Base-by-base conservation (phyloP, 2,113 vertebrate species). In the Ancistrus triradiatus region DNA sequence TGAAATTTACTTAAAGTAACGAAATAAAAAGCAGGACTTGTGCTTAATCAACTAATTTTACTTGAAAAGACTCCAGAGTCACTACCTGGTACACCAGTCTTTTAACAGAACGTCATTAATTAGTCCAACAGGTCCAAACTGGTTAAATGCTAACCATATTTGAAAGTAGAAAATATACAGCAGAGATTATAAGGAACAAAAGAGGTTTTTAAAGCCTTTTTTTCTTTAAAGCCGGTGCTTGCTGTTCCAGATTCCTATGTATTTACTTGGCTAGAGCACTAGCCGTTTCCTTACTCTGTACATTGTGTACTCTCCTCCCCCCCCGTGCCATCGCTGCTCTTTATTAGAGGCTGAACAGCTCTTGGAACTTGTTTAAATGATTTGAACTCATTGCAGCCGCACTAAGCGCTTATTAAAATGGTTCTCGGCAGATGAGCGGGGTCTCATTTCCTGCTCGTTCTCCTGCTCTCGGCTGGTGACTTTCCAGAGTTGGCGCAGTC, bases 361-460 rank as follows among this genome's bases (percentile, higher is more conserved):
- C 40, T 68, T 27, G 27, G 31, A 73, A 44, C 65, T 63, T 53
- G 17, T 73, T 68, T 50, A 43, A 52, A 52, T 63, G 53, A 63
- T 61, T 50, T 58, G 40, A 62, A 56, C 50, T 38, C 63, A 58
- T 22, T 46, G 33, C 31, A 58, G 40, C 43, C 40, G 53, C 35
- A 40, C 65, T 59, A 63, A 73, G 59, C 55, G 53, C 46, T 60
- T 63, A 51, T 68, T 58, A 59, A 63, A 42, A 68, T 37, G 61
- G 33, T 58, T 59, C 53, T 33, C 59, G 55, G 64, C 52, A 47
- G 59, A 63, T 35, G 52, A 44, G 57, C 55, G 58, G 37, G 27
- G 38, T 53, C 40, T 63, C 64, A 63, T 63, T 68, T 68, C 59
- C 59, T 15, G 17, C 49, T 38, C 18, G 7, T 52, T 58, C 53